Evolutionary conservation across 2,888 invertebrate species (phyloP).

Genomic region (Clistopyga incitator): DNA sequence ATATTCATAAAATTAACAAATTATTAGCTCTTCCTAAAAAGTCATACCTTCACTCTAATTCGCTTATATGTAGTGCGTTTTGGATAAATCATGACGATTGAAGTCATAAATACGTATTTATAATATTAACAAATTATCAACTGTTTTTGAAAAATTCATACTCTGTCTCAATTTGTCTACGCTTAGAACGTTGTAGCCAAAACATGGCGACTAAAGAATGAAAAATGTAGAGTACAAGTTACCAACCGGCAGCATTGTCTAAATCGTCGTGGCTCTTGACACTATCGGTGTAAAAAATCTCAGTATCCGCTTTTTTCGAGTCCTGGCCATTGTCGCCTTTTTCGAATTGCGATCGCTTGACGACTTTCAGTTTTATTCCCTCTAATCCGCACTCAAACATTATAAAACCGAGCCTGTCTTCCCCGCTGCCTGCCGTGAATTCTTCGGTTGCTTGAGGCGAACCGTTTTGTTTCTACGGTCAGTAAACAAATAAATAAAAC

Average conservation of each 20-base stretch:
- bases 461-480: slow-evolving; percentile 76
- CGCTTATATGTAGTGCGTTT: too few species aligned
- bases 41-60: too few species aligned
- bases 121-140: too few species aligned
- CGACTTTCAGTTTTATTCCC: slow-evolving; percentile 92
- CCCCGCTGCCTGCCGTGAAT: slow-evolving; percentile 84
- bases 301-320: slow-evolving; percentile 84
- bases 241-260: slow-evolving; percentile 74
- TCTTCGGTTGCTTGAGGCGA: slow-evolving; percentile 84
- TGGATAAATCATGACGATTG: too few species aligned
- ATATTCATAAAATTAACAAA: not conserved
- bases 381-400: slow-evolving; percentile 99
- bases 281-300: slow-evolving; percentile 80
- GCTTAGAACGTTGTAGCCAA: not conserved
- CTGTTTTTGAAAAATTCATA: too few species aligned
- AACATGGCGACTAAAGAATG: not conserved
- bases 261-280: slow-evolving; percentile 83
- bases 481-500: slow-evolving; percentile 8
- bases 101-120: too few species aligned
- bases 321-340: slow-evolving; percentile 88
- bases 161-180: not conserved
- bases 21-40: too few species aligned
- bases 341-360: slow-evolving; percentile 91
- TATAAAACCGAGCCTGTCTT: slow-evolving; percentile 93
- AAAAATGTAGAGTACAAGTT: not conserved